Base-by-base conservation (phyloP, 2,888 invertebrate species). In the Cantharis flavilabris region DNA sequence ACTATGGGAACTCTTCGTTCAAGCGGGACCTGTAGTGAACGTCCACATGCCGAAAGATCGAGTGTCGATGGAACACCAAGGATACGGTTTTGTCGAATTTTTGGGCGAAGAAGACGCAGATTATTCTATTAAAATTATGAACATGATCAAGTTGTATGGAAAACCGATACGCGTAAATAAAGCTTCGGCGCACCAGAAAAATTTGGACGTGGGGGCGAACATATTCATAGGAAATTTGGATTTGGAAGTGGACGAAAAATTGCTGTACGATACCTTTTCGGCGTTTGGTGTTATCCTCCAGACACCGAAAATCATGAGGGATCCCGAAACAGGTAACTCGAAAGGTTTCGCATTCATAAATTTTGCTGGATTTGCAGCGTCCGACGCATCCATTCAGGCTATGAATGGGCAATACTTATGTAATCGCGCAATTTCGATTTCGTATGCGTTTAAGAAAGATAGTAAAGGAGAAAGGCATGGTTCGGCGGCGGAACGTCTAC, bases 41-140 rank as follows among this genome's bases (percentile, higher is more conserved):
- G 99, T 99, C 2, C 99, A 99, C 89, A 99, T 99, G 99, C 99
- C 99, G 10, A 99, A 99, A 88, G 99, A 99, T 87, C 91, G 99
- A 79, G 98, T 99, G 9, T 98, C 99, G 0, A 97, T 98, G 90
- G 95, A 96, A 90, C 99, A 99, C 88, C 99, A 99, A 89, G 99
- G 99, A 0, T 99, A 98, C 90, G 99, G 99, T 9, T 99, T 99
- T 89, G 98, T 99, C 2, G 99, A 99, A 89, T 99, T 99, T 86
- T 95, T 99, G 92, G 97, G 98, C 9, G 99, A 99, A 89, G 99
- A 99, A 88, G 99, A 99, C 91, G 99, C 99, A 0, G 99, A 99
- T 89, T 99, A 99, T 90, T 99, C 98, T 0, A 99, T 99, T 79
- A 99, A 98, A 91, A 98, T 99, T 79, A 99, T 99, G 98, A 99